Conservation (phyloP, 2,797 vertebrate species). For the Poecilia wingei region DNA sequence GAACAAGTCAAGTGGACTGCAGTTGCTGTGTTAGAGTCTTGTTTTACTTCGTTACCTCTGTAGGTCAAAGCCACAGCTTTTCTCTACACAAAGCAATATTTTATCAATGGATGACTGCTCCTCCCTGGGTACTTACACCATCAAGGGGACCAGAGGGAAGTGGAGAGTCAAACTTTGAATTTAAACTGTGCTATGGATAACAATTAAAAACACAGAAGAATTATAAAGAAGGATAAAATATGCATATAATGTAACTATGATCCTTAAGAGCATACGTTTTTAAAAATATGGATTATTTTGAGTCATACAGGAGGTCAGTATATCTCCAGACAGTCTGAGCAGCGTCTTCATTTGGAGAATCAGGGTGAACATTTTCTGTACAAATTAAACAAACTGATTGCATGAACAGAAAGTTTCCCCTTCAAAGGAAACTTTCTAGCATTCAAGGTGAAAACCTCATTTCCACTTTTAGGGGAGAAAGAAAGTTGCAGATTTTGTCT, state of each 20-base stretch:
- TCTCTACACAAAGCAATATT: not conserved
- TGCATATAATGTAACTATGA: not conserved
- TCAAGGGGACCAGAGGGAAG: not conserved
- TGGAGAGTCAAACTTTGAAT: not conserved
- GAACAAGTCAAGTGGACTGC: constrained; percentile 17
- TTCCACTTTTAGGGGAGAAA: not conserved
- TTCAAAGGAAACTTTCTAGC: not conserved
- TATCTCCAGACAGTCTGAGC: not conserved
- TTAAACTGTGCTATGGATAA: not conserved
- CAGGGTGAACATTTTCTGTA: not conserved
- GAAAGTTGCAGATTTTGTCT: not conserved
- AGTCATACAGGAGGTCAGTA: not conserved
- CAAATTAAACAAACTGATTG: not conserved
- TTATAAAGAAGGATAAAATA: not conserved
- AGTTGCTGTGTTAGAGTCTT: not conserved
- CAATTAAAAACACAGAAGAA: not conserved
- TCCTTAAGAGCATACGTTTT: not conserved
- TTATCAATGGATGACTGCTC: not conserved
- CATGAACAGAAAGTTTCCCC: not conserved
- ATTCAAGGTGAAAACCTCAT: not conserved
- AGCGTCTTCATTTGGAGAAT: not conserved
- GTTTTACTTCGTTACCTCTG: not conserved
- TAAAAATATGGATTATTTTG: not conserved
- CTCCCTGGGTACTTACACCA: not conserved
- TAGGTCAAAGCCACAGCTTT: constrained; percentile 1